Percentiles rank a stretch among this genome's conserved stretches.
Evolutionary conservation across 2,888 invertebrate species (phyloP).

Genomic region (Polydrusus tereticollis): DNA sequence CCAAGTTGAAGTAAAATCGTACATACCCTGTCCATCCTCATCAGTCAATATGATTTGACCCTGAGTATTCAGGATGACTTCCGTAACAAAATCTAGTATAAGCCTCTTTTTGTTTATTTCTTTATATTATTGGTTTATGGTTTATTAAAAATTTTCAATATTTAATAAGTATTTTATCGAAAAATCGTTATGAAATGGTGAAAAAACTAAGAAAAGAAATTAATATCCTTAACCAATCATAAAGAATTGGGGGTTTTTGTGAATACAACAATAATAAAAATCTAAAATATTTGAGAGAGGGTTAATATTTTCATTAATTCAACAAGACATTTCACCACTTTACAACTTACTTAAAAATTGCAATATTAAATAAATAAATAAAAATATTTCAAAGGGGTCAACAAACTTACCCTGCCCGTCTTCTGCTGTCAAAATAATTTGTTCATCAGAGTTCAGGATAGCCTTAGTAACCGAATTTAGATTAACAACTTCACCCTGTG

Average conservation of each 20-base stretch:
- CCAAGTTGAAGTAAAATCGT: constrained; percentile 28
- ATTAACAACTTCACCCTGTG: constrained; percentile 87
- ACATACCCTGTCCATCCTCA: constrained; percentile 90
- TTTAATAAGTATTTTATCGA: background rate
- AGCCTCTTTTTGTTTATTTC: constrained; percentile 15
- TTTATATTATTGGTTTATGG: constrained; percentile 16
- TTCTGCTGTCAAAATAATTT: constrained; percentile 94
- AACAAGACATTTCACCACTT: background rate
- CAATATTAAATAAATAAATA: background rate
- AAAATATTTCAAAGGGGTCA: too few relatives aligned
- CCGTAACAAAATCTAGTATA: constrained; percentile 81
- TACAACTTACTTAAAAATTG: background rate
- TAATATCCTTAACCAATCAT: too few relatives aligned
- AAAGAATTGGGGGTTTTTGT: too few relatives aligned
- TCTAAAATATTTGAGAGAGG: too few relatives aligned
- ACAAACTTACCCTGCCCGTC: constrained; percentile 92
- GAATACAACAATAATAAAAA: too few relatives aligned
- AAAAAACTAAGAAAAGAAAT: too few relatives aligned
- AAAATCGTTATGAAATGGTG: background rate
- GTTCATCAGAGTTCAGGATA: constrained; percentile 91
- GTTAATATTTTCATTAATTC: too few relatives aligned
- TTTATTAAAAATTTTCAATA: background rate
- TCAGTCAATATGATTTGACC: constrained; percentile 95
- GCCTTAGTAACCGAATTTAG: constrained; percentile 91
- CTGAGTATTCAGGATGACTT: constrained; percentile 90